Conservation (phyloP, 2,113 vertebrate species). For the Hypocryptadius cinnamomeus region DNA sequence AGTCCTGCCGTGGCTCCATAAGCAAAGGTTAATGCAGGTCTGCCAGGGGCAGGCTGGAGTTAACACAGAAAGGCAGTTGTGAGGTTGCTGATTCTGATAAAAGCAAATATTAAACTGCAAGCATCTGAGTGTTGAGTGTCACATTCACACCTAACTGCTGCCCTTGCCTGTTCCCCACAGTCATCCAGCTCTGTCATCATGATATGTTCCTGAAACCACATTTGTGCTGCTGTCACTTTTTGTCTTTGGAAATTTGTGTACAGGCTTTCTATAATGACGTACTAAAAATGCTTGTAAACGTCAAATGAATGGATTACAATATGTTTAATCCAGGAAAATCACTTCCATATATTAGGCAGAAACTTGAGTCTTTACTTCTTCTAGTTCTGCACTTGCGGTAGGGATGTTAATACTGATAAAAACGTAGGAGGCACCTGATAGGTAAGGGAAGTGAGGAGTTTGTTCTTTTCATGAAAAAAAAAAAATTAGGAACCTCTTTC, state of each 20-base stretch:
- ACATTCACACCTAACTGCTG: conserved; percentile 42
- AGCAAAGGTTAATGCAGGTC: conserved; percentile 63
- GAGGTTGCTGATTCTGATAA: conserved; percentile 48
- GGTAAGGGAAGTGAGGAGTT: not conserved
- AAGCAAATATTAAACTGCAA: conserved; percentile 56
- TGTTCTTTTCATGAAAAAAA: not conserved
- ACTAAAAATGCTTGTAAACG: not conserved
- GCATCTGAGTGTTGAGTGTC: conserved; percentile 54
- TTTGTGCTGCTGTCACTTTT: conserved; percentile 7
- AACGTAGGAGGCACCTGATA: not conserved
- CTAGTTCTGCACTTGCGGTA: not conserved
- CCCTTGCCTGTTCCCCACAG: conserved; percentile 32
- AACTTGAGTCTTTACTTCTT: not conserved
- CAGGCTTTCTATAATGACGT: not conserved
- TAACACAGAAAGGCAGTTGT: conserved; percentile 56
- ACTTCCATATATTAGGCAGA: not conserved
- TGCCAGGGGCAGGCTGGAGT: conserved; percentile 52
- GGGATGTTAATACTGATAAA: not conserved
- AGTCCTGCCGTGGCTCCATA: conserved; percentile 54
- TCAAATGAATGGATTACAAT: not conserved
- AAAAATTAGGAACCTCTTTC: not conserved
- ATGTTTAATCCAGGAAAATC: not conserved
- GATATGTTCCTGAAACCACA: not conserved
- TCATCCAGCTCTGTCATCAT: conserved; percentile 16
- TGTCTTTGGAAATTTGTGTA: not conserved